Evolutionary conservation across 2,888 invertebrate species (phyloP), one percentile per base, ranked within the genome.

Genomic region (Imbricaverruca yamaguchii): DNA sequence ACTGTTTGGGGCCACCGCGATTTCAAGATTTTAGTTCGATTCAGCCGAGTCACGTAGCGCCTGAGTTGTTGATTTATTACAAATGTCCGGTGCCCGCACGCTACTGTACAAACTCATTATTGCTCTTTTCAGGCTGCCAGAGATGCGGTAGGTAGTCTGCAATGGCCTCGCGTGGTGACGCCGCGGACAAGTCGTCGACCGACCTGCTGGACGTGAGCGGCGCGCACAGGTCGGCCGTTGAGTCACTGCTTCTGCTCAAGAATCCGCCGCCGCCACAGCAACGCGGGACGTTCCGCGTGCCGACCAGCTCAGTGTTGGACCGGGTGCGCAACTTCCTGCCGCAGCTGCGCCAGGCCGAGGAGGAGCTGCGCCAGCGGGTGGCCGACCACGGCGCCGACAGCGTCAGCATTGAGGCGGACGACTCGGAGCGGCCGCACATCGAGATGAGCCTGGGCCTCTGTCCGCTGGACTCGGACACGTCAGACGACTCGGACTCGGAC

Each of bases 361-460:
- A 13, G 25, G 15, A 12, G 57, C 79, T 79, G 15, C 79, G 25
- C 13, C 57, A 59, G 25, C 57, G 25, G 23, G 59, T 79, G 23
- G 79, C 79, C 57, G n/a, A 8, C 13, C 21, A n/a, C 15, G 79
- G 79, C 57, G 79, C 79, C 23, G 57, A 79, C 79, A 8, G 23
- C 15, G 79, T 79, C 57, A 57, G 79, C 18, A 56, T 79, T 23
- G 79, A 79, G 79, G 25, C 79, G 7, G 79, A 79, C 74, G 74
- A 74, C 74, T 55, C 74, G 0, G 53, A 15, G 9, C 74, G 53
- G 18, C 74, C 74, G 55, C 74, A 74, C 74, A 74, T 74, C 18
- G 74, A 74, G 74, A 13, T 74, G 74, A 74, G 18, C 55, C 74
- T 74, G 21, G 53, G 53, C 53, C 74, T 74, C 21, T 74, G 74